Evolutionary conservation across 2,797 vertebrate genomes (phyloP), one percentile per base, ranked within the genome.

Genomic region (Myripristis murdjan): DNA sequence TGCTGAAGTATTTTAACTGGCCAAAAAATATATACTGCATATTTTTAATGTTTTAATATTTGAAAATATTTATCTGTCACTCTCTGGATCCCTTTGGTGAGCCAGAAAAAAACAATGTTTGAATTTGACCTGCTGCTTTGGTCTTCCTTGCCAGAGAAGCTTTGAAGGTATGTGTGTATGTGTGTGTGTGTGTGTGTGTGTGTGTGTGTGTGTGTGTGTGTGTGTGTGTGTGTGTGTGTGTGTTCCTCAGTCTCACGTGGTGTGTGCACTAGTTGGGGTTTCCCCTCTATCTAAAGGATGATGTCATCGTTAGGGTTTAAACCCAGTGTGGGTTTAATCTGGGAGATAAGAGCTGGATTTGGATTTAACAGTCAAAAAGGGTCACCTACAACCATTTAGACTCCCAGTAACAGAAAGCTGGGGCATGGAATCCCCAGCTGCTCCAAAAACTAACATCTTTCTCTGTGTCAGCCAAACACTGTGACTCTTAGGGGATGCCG

Each of bases 251-350:
- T 44, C 68, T 76, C 71, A 53, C 53, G 18, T 71, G 64, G 56
- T 73, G 31, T 15, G 46, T 26, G 46, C 44, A 23, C 64, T 60
- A 49, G 70, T 78, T 55, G 58, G 89, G 89, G 86, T 84, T 91
- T 88, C 83, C 86, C 71, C 84, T 49, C 80, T 24, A 83, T 83
- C 84, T 85, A 47, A 48, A 75, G 78, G 82, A 91, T 94, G 93
- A 94, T 93, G 93, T 94, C 93, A 94, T 92, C 48, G 61, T 88
- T 87, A 75, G 79, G 92, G 83, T 90, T 93, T 94, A 92, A 92
- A 28, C 79, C 82, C 75, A 87, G 81, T 83, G 73, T 59, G 28
- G 82, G 65, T 62, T 89, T 94, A 94, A 94, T 94, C 93, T 90
- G 76, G 60, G 82, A 89, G 92, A 93, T 93, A 81, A 93, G 66